Percentiles rank a stretch among this genome's conserved stretches.
These are phyloP conservation scores for Drosophila robusta DNA, from an alignment of 2,888 invertebrate genomes.

Conservation along the genomic window DNA sequence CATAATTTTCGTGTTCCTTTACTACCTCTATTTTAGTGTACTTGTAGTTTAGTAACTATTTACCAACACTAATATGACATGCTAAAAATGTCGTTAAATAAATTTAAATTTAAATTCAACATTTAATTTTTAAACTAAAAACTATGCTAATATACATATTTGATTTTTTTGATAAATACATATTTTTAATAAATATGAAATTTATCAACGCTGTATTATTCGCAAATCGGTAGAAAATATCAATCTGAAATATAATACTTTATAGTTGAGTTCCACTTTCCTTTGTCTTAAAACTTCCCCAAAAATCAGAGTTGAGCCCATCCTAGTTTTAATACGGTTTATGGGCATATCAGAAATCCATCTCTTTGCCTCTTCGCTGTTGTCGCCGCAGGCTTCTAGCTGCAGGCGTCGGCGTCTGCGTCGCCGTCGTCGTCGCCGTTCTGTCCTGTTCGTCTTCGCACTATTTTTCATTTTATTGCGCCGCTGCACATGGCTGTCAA, in stretches of 20 bases:
- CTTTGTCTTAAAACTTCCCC: background rate
- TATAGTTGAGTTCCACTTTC: background rate
- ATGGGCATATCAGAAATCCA: conserved; percentile 56
- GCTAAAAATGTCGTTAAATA: no score
- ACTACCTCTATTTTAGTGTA: no score
- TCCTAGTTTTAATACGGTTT: conserved; percentile 52
- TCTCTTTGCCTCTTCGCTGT: conserved; percentile 19
- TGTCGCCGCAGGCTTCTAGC: conserved; percentile 36
- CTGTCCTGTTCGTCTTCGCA: conserved; percentile 58
- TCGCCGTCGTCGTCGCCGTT: conserved; percentile 16
- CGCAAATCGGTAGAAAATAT: no score
- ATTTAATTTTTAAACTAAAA: no score
- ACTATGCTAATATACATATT: no score
- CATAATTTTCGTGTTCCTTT: no score
- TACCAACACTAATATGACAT: no score
- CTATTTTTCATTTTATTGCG: conserved; percentile 79
- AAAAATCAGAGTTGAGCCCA: conserved; percentile 15
- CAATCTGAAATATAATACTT: no score
- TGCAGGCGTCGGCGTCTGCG: conserved; percentile 51
- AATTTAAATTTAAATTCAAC: no score
- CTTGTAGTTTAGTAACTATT: no score
- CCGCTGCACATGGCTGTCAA: conserved; percentile 80
- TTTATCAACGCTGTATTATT: background rate
- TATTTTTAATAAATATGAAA: no score
- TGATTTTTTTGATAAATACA: no score